These are phyloP conservation scores for Allobates femoralis DNA, from an alignment of 2,797 vertebrate species.

Conservation along the genomic window DNA sequence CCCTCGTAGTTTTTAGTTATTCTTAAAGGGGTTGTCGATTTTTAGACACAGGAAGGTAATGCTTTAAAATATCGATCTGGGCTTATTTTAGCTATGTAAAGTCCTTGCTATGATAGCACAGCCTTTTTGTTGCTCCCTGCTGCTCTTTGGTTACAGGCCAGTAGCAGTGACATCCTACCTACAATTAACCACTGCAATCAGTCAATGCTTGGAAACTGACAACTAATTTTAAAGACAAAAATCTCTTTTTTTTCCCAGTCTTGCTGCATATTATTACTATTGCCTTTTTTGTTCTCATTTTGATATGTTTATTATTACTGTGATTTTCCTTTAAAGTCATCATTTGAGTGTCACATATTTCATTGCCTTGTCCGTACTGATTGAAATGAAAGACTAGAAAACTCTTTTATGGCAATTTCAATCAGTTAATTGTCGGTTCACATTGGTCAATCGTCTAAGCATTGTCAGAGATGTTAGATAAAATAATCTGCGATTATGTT, in stretches of 20 bases:
- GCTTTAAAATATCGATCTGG: no score
- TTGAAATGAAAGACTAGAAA: constrained; percentile 42
- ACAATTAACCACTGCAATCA: no score
- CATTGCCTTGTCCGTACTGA: neutral
- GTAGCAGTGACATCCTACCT: no score
- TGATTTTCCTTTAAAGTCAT: constrained; percentile 4
- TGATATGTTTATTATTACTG: neutral
- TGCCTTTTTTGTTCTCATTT: neutral
- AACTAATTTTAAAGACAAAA: no score
- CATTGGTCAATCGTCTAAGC: neutral
- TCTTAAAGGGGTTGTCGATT: no score
- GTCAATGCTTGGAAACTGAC: no score
- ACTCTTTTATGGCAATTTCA: constrained; percentile 26
- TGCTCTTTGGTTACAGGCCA: no score
- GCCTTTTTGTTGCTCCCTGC: no score
- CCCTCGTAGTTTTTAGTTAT: no score
- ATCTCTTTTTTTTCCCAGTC: neutral
- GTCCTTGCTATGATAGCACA: no score
- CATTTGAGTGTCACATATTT: neutral
- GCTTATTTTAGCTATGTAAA: no score
- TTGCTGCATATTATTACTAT: neutral
- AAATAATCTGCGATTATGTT: neutral
- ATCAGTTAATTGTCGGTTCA: neutral
- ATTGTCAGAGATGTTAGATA: neutral
- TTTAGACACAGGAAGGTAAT: no score